These are phyloP conservation scores for Neodiprion lecontei DNA, from an alignment of 1,140 invertebrate genomes.

Conservation along the genomic window DNA sequence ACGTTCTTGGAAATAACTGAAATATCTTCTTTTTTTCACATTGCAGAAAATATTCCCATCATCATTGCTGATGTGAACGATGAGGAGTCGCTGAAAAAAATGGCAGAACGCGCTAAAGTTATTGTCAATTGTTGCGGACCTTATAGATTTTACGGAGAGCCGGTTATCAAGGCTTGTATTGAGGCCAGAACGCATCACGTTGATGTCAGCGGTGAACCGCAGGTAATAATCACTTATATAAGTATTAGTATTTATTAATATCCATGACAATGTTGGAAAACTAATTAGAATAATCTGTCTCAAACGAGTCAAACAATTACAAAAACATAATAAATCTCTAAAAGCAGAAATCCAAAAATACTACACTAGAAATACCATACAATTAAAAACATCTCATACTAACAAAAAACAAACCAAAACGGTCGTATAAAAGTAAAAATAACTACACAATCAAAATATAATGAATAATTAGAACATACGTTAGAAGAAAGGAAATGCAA, in stretches of 20 bases:
- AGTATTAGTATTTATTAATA: too few relatives aligned
- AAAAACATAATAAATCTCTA: too few relatives aligned
- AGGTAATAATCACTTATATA: slow-evolving; percentile 55
- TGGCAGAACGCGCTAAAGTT: slow-evolving; percentile 78
- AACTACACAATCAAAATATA: too few relatives aligned
- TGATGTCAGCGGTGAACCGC: slow-evolving; percentile 90
- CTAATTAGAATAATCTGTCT: neutral
- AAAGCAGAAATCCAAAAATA: too few relatives aligned
- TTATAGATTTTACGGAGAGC: slow-evolving; percentile 88
- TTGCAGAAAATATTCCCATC: slow-evolving; percentile 64
- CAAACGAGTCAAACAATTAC: too few relatives aligned
- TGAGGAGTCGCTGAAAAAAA: slow-evolving; percentile 73
- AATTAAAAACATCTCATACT: slow-evolving; percentile 11
- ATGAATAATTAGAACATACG: too few relatives aligned
- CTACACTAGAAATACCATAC: slow-evolving; percentile 6
- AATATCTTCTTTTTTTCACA: slow-evolving; percentile 59
- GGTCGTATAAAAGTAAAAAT: too few relatives aligned
- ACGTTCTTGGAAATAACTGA: too few relatives aligned
- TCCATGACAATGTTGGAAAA: neutral
- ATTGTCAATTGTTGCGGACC: slow-evolving; percentile 90
- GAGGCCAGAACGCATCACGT: slow-evolving; percentile 83
- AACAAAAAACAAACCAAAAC: neutral
- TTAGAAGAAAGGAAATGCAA: too few relatives aligned
- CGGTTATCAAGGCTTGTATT: slow-evolving; percentile 91
- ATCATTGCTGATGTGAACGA: slow-evolving; percentile 82